Evolutionary conservation across 2,797 vertebrate species (phyloP).

Genomic region (Mastacembelus armatus): DNA sequence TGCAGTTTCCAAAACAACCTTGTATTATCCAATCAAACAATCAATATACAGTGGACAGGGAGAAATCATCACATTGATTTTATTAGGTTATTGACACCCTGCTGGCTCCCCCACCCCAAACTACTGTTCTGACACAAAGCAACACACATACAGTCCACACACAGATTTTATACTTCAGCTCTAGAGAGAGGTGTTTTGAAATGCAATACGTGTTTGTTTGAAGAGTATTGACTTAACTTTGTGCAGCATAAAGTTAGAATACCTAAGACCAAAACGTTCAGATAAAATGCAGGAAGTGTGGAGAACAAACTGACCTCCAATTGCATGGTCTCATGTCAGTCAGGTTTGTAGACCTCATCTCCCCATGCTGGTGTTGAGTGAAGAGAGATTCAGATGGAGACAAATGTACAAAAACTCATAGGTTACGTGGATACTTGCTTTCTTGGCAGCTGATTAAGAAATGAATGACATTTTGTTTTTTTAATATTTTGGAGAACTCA

Average conservation of each 20-base stretch:
- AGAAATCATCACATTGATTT: slow-evolving; percentile 25
- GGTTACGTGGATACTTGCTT: slow-evolving; percentile 8
- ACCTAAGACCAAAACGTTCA: neutral
- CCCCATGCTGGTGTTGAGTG: neutral
- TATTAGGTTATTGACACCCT: slow-evolving; percentile 9
- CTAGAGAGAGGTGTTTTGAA: slow-evolving; percentile 14
- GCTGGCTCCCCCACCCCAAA: slow-evolving; percentile 9
- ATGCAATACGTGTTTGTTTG: neutral
- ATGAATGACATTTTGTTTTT: neutral
- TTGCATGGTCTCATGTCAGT: neutral
- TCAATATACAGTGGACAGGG: slow-evolving; percentile 50
- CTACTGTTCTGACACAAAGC: slow-evolving; percentile 34
- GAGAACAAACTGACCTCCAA: neutral
- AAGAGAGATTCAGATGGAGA: slow-evolving; percentile 4
- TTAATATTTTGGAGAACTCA: too few relatives aligned
- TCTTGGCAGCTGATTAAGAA: neutral
- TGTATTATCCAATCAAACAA: slow-evolving; percentile 43
- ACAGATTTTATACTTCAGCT: neutral
- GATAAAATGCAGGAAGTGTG: neutral
- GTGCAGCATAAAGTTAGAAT: neutral
- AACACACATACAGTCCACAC: neutral
- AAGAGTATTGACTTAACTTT: slow-evolving; percentile 1
- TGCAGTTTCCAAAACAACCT: slow-evolving; percentile 59
- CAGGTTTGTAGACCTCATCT: neutral
- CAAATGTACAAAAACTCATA: neutral